phyloP scores from a whole-genome alignment of 2,888 invertebrate genomes.

The Parnassius orleans region DNA sequence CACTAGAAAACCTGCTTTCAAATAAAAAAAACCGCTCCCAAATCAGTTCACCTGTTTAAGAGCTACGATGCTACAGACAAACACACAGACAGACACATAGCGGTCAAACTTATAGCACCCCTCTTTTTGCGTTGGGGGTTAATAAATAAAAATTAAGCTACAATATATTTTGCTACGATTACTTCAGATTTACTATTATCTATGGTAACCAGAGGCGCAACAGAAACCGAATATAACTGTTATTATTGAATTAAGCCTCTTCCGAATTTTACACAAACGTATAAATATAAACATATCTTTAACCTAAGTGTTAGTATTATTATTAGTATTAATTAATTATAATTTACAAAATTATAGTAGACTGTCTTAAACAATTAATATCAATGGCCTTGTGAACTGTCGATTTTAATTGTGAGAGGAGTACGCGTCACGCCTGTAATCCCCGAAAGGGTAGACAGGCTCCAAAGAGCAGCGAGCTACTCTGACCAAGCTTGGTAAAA shows the following conservation, averaged over 20 bases:
- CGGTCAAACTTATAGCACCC: too few relatives aligned
- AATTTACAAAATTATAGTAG: constrained; percentile 18
- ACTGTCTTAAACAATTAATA: constrained; percentile 7
- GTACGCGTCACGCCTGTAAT: too few relatives aligned
- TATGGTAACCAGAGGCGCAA: constrained; percentile 23
- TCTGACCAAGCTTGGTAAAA: not conserved
- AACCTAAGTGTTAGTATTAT: constrained; percentile 16
- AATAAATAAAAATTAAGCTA: too few relatives aligned
- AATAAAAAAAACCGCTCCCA: too few relatives aligned
- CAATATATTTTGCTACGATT: not conserved
- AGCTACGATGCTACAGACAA: too few relatives aligned
- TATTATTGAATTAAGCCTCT: constrained; percentile 21
- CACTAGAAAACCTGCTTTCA: too few relatives aligned
- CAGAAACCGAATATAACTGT: not conserved
- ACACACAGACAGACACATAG: too few relatives aligned
- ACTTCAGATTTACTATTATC: constrained; percentile 13
- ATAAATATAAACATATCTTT: constrained; percentile 21
- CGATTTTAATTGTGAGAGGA: constrained; percentile 3
- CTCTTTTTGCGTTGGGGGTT: too few relatives aligned
- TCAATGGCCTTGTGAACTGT: constrained; percentile 4
- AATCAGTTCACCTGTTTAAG: too few relatives aligned
- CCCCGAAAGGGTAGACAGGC: too few relatives aligned
- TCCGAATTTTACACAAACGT: constrained; percentile 18
- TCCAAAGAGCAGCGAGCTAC: too few relatives aligned
- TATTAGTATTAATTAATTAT: constrained; percentile 9